These are phyloP conservation scores for Periplaneta americana DNA, from an alignment of 1,140 invertebrate species.

Conservation along the genomic window DNA sequence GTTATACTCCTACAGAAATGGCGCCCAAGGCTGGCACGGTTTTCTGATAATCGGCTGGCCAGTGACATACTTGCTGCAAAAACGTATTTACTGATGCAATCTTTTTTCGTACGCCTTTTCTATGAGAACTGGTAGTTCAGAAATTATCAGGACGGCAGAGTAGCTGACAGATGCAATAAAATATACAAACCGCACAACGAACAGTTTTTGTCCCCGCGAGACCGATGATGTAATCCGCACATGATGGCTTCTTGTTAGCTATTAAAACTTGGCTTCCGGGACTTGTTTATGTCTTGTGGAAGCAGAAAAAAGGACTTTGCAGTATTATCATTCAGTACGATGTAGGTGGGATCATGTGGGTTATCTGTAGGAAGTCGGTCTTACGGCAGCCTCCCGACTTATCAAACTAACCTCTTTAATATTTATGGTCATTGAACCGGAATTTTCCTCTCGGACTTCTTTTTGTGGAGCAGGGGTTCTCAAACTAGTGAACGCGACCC, in stretches of 20 bases:
- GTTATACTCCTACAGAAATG: not conserved
- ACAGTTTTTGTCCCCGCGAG: not conserved
- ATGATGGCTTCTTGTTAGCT: not conserved
- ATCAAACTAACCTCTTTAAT: not conserved
- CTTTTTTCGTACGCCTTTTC: not conserved
- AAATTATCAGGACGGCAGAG: not conserved
- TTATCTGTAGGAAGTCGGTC: too few relatives aligned
- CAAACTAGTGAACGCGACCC: too few relatives aligned
- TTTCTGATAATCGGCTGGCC: not conserved
- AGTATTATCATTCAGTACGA: not conserved
- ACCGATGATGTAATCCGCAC: not conserved
- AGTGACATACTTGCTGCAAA: not conserved
- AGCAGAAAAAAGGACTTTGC: not conserved
- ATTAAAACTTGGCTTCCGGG: not conserved
- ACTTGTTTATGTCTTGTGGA: not conserved
- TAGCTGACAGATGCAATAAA: not conserved
- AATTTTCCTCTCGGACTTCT: not conserved
- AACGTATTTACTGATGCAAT: not conserved
- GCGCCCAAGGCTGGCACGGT: not conserved
- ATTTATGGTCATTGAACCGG: not conserved
- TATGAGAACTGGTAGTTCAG: not conserved
- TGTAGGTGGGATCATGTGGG: not conserved
- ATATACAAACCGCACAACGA: not conserved
- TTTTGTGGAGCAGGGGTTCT: too few relatives aligned
- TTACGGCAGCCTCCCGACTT: not conserved